Evolutionary conservation across 2,888 invertebrate genomes (phyloP).

Genomic region (Hyalella azteca): DNA sequence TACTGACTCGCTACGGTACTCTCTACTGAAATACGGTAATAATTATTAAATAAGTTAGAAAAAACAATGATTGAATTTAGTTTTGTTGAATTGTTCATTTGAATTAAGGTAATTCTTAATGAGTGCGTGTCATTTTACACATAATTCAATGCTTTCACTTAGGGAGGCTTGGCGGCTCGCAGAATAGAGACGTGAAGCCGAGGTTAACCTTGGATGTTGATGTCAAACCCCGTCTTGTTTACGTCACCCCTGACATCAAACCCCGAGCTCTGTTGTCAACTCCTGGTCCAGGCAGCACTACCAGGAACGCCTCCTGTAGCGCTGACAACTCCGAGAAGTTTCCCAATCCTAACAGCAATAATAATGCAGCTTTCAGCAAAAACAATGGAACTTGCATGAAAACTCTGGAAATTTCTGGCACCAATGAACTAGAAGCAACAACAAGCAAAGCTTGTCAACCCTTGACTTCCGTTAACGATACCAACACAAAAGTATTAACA

Average conservation of each 20-base stretch:
- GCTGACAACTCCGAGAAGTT: background rate
- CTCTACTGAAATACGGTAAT: too few species aligned
- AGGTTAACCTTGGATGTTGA: background rate
- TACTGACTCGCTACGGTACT: too few species aligned
- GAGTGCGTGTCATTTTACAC: background rate
- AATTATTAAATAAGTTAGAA: too few species aligned
- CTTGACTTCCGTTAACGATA: too few species aligned
- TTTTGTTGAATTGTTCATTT: background rate
- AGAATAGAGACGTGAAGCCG: conserved; percentile 12
- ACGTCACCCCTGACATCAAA: background rate
- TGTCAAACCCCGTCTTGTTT: background rate
- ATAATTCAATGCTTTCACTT: too few species aligned
- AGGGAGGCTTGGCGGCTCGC: background rate
- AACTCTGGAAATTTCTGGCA: too few species aligned
- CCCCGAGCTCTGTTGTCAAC: background rate
- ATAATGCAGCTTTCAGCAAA: background rate
- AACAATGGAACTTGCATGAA: too few species aligned
- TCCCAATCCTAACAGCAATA: background rate
- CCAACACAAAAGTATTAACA: too few species aligned
- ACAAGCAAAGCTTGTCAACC: too few species aligned
- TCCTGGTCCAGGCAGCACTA: background rate
- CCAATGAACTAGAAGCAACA: too few species aligned
- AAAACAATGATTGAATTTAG: background rate
- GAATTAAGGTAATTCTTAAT: background rate
- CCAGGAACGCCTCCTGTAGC: background rate